Evolutionary conservation across 2,113 vertebrate genomes (phyloP).

Genomic region (Nannospalax galili): DNA sequence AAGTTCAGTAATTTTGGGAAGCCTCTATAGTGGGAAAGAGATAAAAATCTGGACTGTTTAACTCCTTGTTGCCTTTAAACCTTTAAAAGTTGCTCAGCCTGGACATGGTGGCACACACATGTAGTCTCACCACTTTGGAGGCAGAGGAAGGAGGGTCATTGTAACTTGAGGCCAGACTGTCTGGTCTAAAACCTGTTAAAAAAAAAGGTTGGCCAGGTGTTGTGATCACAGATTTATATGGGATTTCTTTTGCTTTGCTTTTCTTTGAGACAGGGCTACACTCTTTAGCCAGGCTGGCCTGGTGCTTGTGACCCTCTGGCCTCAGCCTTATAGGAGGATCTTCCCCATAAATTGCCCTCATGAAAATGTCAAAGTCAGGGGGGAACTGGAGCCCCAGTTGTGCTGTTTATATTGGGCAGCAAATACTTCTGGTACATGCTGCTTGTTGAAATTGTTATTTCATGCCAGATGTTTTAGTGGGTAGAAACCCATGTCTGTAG

Average conservation of each 20-base stretch:
- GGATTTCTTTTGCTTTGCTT: not conserved
- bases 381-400: not conserved
- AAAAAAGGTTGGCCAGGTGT: not conserved
- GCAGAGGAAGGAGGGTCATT: not conserved
- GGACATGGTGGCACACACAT: not conserved
- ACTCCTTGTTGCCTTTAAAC: not conserved
- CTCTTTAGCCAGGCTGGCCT: not conserved
- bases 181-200: no score
- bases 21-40: not conserved
- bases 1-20: slow-evolving; percentile 15
- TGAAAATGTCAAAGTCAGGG: not conserved
- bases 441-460: slow-evolving; percentile 2
- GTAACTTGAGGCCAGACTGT: not conserved
- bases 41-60: not conserved
- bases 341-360: not conserved
- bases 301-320: not conserved
- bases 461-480: not conserved
- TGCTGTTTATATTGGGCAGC: not conserved
- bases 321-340: not conserved
- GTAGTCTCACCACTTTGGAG: not conserved
- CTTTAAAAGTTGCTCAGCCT: no score
- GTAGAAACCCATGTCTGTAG: not conserved
- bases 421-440: not conserved
- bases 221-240: not conserved
- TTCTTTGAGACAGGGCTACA: not conserved